Evolutionary conservation across 1,140 invertebrate genomes (phyloP), one percentile per base, ranked within the genome.

Genomic region (Zaprionus capensis): DNA sequence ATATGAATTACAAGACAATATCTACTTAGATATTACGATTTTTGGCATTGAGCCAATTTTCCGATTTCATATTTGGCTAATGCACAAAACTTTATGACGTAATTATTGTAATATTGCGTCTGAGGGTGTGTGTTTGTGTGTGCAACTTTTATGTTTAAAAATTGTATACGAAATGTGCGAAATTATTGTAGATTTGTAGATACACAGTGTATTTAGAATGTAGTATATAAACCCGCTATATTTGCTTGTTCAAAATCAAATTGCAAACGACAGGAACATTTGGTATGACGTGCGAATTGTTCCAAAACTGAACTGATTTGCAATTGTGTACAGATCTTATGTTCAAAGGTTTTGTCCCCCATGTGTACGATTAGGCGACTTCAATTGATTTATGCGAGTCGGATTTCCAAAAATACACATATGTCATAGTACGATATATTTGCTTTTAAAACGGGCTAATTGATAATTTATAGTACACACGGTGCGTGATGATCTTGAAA

Each of bases 181-280:
- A 68, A 68, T 62, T 57, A 34, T 56, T 62, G 53, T 49, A n/a
- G 41, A 15, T 57, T 56, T 62, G 38, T 49, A 31, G 41, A 15
- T 57, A 34, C 7, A 26, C 34, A 56, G 28, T 15, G 17, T 59
- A 59, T 51, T 49, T 49, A 67, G n/a, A 31, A 56, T 28, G 11
- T 71, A 12, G 20, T 63, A 28, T 38, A 34, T 34, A 12, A 44
- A 31, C 22, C 5, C n/a, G 24, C 2, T 14, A 53, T 12, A 41
- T 64, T 15, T 71, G 49, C 58, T 14, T 36, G 49, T 17, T 56
- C 46, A 31, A 68, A 62, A 38, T n/a, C 41, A 58, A 63, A 69
- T 61, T 64, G 38, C 46, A 69, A 76, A 76, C 71, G 77, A 73
- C 69, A 77, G 44, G 55, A 59, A 69, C 64, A 76, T 72, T 80